Percentiles rank a stretch among this genome's conserved stretches.
These are phyloP conservation scores for Heliothis peltigera DNA, from an alignment of 2,888 invertebrate species.

Conservation along the genomic window DNA sequence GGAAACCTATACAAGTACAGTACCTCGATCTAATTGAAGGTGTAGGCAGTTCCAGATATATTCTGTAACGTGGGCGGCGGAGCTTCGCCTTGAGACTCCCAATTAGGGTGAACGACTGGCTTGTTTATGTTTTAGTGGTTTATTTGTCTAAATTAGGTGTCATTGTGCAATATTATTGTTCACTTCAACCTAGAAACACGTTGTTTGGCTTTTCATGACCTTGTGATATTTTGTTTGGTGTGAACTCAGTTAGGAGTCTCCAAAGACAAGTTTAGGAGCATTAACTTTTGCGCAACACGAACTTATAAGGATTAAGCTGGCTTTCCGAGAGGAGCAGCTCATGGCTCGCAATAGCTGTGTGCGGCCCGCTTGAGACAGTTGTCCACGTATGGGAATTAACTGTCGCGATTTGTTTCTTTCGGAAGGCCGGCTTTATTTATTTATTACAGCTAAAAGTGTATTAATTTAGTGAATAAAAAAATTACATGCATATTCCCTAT, in stretches of 20 bases:
- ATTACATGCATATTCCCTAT: too few relatives aligned
- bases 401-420: too few relatives aligned
- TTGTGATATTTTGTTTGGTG: slow-evolving; percentile 38
- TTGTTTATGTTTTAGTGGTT: slow-evolving; percentile 78
- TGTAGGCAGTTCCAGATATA: slow-evolving; percentile 83
- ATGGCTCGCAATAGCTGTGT: too few relatives aligned
- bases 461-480: too few relatives aligned
- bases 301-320: too few relatives aligned
- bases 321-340: too few relatives aligned
- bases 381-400: too few relatives aligned
- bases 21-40: slow-evolving; percentile 74
- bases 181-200: slow-evolving; percentile 21
- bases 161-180: slow-evolving; percentile 70
- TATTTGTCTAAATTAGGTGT: slow-evolving; percentile 78
- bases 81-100: slow-evolving; percentile 76
- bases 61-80: slow-evolving; percentile 74
- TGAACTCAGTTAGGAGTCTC: slow-evolving; percentile 21
- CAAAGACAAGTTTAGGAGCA: not conserved
- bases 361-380: too few relatives aligned
- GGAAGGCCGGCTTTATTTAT: too few relatives aligned
- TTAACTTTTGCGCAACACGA: too few relatives aligned
- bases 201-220: slow-evolving; percentile 29
- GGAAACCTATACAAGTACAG: slow-evolving; percentile 42
- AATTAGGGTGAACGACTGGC: slow-evolving; percentile 79
- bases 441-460: too few relatives aligned